These are phyloP conservation scores for Gadus chalcogrammus DNA, from an alignment of 2,113 vertebrate species.

Conservation along the genomic window DNA sequence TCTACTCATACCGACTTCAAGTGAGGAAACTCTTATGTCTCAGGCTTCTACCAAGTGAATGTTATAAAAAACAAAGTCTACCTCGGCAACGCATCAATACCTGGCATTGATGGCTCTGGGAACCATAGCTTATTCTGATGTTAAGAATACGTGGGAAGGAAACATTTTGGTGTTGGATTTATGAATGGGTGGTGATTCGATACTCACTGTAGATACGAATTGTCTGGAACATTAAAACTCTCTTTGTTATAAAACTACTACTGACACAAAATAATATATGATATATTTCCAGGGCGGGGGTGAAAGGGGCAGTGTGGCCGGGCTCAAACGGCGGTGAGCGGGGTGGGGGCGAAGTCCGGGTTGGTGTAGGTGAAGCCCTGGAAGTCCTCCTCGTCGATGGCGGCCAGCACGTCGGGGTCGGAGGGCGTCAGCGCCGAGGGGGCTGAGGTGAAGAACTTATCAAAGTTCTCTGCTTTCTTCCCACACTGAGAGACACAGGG, in stretches of 20 bases:
- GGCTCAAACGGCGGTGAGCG: constrained; percentile 73
- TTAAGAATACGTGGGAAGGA: constrained; percentile 23
- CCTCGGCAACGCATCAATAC: constrained; percentile 17
- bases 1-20: constrained; percentile 18
- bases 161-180: constrained; percentile 37
- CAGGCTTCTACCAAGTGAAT: constrained; percentile 19
- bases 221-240: constrained; percentile 29
- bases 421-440: constrained; percentile 83
- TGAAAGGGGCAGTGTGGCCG: neutral
- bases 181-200: constrained; percentile 29
- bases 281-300: neutral
- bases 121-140: constrained; percentile 24
- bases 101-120: constrained; percentile 23
- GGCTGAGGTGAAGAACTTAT: constrained; percentile 87
- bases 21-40: constrained; percentile 26
- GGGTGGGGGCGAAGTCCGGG: constrained; percentile 72
- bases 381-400: constrained; percentile 86
- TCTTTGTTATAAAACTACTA: constrained; percentile 42
- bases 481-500: constrained; percentile 72
- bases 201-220: constrained; percentile 16
- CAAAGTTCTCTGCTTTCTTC: constrained; percentile 86
- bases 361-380: constrained; percentile 84
- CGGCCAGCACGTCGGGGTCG: constrained; percentile 84
- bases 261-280: neutral
- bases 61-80: constrained; percentile 44